Evolutionary conservation across 2,113 vertebrate genomes (phyloP), one percentile per base, ranked within the genome.

Genomic region (Sebastes fasciatus): DNA sequence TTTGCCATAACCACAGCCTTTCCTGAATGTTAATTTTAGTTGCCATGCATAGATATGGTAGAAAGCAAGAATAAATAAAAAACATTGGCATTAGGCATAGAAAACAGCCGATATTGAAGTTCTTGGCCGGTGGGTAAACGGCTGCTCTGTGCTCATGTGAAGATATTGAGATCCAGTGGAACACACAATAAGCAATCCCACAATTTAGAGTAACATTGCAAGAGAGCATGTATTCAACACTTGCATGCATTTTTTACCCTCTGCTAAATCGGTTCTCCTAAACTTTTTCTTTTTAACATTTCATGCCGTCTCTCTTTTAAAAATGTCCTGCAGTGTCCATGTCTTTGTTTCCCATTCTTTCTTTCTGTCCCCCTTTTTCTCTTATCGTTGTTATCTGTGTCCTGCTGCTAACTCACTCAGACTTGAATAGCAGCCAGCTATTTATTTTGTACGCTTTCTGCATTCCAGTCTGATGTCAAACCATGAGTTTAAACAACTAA

Each of bases 401-500:
- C 45, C 34, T 17, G 21, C 45, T 74, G 51, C 65, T 64, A 60
- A 54, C 40, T 54, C 34, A 49, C 52, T 46, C 34, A 54, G 13
- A 71, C 45, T 80, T 63, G 42, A 70, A 66, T 45, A 40, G 10
- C 0, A 1, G 43, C 13, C 16, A 13, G 12, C 17, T 68, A 63
- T 68, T 68, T 79, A 17, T 82, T 75, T 49, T 62, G 4, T 21
- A 9, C 45, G 23, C 21, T 77, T 11, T 67, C 40, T 63, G 63
- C 54, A 62, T 82, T 74, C 48, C 34, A 60, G 26, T 49, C 42
- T 74, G 13, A 62, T 74, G 17, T 65, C 52, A 79, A 55, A 62
- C 71, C 61, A 51, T 84, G 74, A 72, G 65, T 84, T 81, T 60
- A 68, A 65, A 73, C 51, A 49, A 63, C 57, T 63, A 85, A 83